Percentiles rank a stretch among this genome's conserved stretches.
Evolutionary conservation across 2,888 invertebrate genomes (phyloP).

Genomic region (Chouioia cunea): DNA sequence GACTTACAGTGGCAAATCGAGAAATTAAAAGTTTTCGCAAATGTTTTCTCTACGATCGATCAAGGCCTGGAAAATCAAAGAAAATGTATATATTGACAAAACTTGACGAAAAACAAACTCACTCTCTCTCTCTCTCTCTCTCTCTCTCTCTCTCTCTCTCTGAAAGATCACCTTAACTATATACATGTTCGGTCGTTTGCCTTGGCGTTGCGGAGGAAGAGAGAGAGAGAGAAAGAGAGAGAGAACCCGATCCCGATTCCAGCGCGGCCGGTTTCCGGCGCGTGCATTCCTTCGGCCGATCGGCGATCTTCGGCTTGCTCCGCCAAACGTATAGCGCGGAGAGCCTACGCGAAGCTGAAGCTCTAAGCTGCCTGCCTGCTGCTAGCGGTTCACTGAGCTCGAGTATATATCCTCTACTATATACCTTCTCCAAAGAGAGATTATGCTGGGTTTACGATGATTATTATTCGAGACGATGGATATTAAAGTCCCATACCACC

Average conservation of each 20-base stretch:
- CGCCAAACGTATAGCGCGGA: conserved; percentile 38
- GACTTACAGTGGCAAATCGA: too few species aligned
- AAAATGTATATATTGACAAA: too few species aligned
- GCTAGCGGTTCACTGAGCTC: conserved; percentile 28
- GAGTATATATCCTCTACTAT: neutral
- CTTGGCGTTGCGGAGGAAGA: conserved; percentile 39
- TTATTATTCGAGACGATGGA: too few species aligned
- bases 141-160: conserved; percentile 15
- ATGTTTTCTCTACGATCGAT: too few species aligned
- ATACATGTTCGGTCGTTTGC: conserved; percentile 46
- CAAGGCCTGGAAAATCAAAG: too few species aligned
- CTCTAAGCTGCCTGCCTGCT: conserved; percentile 4
- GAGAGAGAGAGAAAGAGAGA: conserved; percentile 38
- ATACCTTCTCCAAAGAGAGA: conserved; percentile 9
- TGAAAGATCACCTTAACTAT: neutral
- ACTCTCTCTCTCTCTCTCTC: conserved; percentile 11
- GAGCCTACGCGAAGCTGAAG: neutral
- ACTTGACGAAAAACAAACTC: neutral
- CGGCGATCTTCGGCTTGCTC: conserved; percentile 49
- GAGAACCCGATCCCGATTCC: conserved; percentile 64
- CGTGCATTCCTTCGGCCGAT: conserved; percentile 62
- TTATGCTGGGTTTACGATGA: conserved; percentile 31
- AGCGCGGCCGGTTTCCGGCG: conserved; percentile 65
- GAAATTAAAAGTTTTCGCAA: too few species aligned
- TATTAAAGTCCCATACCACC: too few species aligned